These are phyloP conservation scores for Phoenicopterus ruber DNA, from an alignment of 2,113 vertebrate species.

Conservation along the genomic window DNA sequence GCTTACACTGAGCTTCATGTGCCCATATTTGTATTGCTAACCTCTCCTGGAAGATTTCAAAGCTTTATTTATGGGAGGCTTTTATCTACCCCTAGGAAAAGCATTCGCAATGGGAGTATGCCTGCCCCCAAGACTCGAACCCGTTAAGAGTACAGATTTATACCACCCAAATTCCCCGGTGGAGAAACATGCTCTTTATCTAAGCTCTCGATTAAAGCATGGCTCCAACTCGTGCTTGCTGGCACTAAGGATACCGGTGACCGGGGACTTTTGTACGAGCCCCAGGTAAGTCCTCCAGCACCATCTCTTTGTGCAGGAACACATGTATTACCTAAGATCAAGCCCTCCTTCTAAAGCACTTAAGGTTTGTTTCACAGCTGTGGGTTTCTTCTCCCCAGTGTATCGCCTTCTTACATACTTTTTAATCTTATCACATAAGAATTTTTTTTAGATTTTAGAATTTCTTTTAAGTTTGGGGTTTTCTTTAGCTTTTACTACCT, in stretches of 20 bases:
- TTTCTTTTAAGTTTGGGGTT: too few species aligned
- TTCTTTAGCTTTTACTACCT: neutral
- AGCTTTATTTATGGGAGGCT: conserved; percentile 29
- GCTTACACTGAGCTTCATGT: conserved; percentile 32
- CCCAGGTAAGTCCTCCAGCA: neutral
- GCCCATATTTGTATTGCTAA: conserved; percentile 59
- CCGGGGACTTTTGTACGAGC: neutral
- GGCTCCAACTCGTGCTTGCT: neutral
- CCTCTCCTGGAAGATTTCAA: conserved; percentile 55
- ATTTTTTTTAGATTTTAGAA: neutral
- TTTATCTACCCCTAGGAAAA: conserved; percentile 24
- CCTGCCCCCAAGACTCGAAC: conserved; percentile 12
- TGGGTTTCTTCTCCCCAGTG: rapidly evolving
- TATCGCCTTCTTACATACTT: neutral
- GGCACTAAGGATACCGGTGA: neutral
- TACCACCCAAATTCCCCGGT: neutral
- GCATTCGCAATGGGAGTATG: neutral
- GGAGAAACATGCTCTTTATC: conserved; percentile 39
- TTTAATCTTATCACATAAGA: neutral
- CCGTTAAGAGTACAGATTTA: conserved; percentile 17
- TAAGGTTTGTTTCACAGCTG: neutral
- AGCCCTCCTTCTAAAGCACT: neutral
- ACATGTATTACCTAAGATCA: neutral
- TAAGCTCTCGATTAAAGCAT: neutral
- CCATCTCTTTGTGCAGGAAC: neutral